Conservation (phyloP, 2,888 invertebrate species). For the Plagiodera versicolora region DNA sequence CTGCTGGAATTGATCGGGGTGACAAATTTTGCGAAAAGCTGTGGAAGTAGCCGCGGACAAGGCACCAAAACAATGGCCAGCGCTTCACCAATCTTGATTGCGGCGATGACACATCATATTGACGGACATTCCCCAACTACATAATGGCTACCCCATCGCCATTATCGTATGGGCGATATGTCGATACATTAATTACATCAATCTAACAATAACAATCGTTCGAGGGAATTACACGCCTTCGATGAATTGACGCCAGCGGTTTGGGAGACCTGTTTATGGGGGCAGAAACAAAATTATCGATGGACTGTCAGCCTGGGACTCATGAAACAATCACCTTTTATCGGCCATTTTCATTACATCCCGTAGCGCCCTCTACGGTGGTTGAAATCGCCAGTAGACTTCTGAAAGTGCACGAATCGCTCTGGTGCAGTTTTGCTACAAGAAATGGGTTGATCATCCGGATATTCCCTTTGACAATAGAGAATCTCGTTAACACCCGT, state of each 20-base stretch:
- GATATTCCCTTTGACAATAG: not conserved
- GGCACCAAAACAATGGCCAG: not conserved
- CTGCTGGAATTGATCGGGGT: not conserved
- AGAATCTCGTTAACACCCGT: not conserved
- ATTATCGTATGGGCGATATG: constrained; percentile 33
- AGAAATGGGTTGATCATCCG: not conserved
- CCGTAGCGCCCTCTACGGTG: too few relatives aligned
- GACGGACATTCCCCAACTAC: constrained; percentile 19
- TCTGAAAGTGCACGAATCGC: too few relatives aligned
- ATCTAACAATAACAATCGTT: constrained; percentile 31
- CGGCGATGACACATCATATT: constrained; percentile 27
- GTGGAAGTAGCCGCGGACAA: not conserved
- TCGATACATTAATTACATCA: constrained; percentile 37
- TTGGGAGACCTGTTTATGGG: not conserved
- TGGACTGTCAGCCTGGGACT: too few relatives aligned
- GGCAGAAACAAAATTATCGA: too few relatives aligned
- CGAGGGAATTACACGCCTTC: constrained; percentile 28
- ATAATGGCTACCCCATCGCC: constrained; percentile 21
- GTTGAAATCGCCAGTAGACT: too few relatives aligned
- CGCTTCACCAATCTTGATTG: constrained; percentile 14
- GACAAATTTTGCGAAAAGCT: not conserved
- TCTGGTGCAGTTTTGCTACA: not conserved
- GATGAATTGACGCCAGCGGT: constrained; percentile 28
- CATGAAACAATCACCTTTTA: too few relatives aligned
- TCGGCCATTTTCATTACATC: too few relatives aligned